These are phyloP conservation scores for Eurytoma californica DNA, from an alignment of 2,888 invertebrate genomes.

Conservation along the genomic window DNA sequence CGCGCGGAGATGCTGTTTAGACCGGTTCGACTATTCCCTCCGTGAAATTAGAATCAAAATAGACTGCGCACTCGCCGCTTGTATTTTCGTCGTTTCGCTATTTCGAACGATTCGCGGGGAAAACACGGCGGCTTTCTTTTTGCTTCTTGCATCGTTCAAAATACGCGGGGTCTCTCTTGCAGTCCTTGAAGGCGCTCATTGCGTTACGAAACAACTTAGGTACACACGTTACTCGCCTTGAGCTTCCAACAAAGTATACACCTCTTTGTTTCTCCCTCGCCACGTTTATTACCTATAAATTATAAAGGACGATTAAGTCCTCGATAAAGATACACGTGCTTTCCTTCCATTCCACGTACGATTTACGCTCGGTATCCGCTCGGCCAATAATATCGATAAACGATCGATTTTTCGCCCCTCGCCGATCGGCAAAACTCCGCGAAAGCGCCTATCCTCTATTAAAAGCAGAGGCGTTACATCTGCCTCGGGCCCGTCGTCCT, in stretches of 20 bases:
- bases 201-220: slow-evolving; percentile 11
- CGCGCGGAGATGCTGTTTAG: slow-evolving; percentile 1
- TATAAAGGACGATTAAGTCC: neutral
- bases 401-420: too few relatives aligned
- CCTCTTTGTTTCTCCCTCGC: slow-evolving; percentile 11
- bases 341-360: too few relatives aligned
- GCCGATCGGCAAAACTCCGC: neutral
- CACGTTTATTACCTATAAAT: neutral
- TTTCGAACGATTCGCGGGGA: neutral
- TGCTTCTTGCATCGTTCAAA: too few relatives aligned
- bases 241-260: slow-evolving; percentile 4
- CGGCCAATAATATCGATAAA: too few relatives aligned
- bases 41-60: slow-evolving; percentile 26
- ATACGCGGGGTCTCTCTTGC: too few relatives aligned
- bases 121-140: neutral
- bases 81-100: neutral
- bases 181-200: slow-evolving; percentile 16
- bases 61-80: neutral
- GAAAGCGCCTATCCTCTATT: neutral
- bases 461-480: slow-evolving; percentile 13
- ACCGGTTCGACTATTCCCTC: slow-evolving; percentile 26
- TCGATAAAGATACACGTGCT: too few relatives aligned
- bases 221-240: slow-evolving; percentile 8
- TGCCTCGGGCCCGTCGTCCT: slow-evolving; percentile 21
- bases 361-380: too few relatives aligned